Conservation (phyloP, 2,888 invertebrate species). For the Lepidocyrtoides sp. region DNA sequence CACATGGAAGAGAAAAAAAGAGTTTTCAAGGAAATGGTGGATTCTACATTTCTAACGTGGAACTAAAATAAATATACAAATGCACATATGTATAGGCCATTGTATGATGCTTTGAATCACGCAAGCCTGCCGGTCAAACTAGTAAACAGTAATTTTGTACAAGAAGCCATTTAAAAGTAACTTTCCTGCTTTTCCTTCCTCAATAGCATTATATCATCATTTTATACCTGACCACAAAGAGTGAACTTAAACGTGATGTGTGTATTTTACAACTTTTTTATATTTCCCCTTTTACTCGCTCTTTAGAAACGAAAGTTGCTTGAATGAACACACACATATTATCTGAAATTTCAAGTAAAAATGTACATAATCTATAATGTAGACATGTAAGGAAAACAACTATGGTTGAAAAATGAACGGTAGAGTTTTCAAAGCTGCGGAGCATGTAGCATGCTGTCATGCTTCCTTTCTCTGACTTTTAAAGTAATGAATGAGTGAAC, state of each 20-base stretch:
- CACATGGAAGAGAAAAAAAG: background rate
- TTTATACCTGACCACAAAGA: conserved; percentile 61
- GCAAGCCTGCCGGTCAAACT: conserved; percentile 16
- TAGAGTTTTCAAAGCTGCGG: background rate
- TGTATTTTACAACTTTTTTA: conserved; percentile 46
- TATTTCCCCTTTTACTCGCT: background rate
- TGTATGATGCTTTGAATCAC: background rate
- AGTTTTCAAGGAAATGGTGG: background rate
- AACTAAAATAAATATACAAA: too few relatives aligned
- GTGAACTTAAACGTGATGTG: conserved; percentile 22
- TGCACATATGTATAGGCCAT: background rate
- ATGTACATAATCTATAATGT: too few relatives aligned
- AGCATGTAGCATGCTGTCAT: conserved; percentile 35
- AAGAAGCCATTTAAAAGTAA: conserved; percentile 35
- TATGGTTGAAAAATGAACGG: too few relatives aligned
- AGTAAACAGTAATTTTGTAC: background rate
- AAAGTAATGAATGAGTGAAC: conserved; percentile 68
- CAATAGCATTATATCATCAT: conserved; percentile 30
- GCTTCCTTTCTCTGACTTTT: conserved; percentile 64
- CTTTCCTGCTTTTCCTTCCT: background rate
- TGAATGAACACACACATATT: background rate
- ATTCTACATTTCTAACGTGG: too few relatives aligned
- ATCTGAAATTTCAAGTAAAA: background rate
- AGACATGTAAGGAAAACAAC: too few relatives aligned
- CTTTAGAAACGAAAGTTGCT: background rate